Base-by-base conservation (phyloP, 2,113 vertebrate genomes). In the Cranoglanis bouderius region DNA sequence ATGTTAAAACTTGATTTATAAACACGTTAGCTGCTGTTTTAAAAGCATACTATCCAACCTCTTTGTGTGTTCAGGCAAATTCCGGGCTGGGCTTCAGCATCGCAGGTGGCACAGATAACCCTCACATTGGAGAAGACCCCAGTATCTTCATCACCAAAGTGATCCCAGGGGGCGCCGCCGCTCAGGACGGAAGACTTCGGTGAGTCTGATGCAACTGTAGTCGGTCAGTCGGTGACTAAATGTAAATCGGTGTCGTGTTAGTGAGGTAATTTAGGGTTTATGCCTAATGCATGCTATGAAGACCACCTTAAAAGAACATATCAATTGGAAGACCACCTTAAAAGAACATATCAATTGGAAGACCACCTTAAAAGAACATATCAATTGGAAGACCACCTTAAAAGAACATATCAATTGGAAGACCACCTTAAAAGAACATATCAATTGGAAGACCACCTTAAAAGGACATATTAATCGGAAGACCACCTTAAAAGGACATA, bases 141-240 rank as follows among this genome's bases (percentile, higher is more conserved):
- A 97, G 98, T 93, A 98, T 99, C 95, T 99, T 99, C 95, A 99
- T 99, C 94, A 99, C 98, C 87, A 99, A 99, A 93, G 98, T 99
- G 91, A 99, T 99, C 89, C 95, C 97, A 0, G 98, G 98, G 16
- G 98, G 98, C 85, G 98, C 98, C 10, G 98, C 98, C 8, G 98
- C 98, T 2, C 98, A 99, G 94, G 98, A 99, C 84, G 97, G 98
- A 90, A 95, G 98, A 92, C 95, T 99, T 90, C 96, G 98, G 98
- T 99, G 95, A 80, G 96, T 12, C 8, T 19, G 2, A 1, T 74
- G 35, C 70, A 74, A 9, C 70, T 21, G 35, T 19, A 46, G 3
- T 75, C 18, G 6, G 35, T 32, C 59, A 26, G 9, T 5, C 4
- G 13, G 3, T 72, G 18, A 5, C 16, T 74, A 21, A 13, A 40